Evolutionary conservation across 2,113 vertebrate species (phyloP).

Genomic region (Miniopterus natalensis): DNA sequence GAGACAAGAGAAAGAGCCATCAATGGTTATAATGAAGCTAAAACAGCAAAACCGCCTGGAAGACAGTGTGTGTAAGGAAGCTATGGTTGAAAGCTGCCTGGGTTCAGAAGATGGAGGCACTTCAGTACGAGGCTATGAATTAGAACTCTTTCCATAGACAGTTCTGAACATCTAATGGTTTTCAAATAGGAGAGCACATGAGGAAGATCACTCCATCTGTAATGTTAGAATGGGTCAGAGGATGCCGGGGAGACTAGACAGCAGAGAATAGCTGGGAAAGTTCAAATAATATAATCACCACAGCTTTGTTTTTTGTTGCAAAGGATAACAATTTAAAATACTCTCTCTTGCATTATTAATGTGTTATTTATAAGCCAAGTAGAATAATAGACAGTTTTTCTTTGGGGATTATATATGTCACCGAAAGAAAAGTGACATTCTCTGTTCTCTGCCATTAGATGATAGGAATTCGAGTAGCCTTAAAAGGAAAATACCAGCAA

Average conservation of each 20-base stretch:
- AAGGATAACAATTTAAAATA: constrained; percentile 7
- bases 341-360: constrained; percentile 32
- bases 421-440: constrained; percentile 42
- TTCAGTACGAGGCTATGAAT: neutral
- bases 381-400: constrained; percentile 30
- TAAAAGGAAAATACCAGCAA: constrained; percentile 32
- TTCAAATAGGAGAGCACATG: neutral
- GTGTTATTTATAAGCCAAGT: constrained; percentile 3
- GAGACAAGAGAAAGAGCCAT: neutral
- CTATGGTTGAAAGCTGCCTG: neutral
- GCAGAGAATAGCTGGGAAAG: neutral
- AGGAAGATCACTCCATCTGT: neutral
- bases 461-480: neutral
- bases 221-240: neutral
- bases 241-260: neutral
- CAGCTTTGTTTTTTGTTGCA: neutral
- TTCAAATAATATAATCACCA: neutral
- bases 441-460: constrained; percentile 31
- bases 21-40: neutral
- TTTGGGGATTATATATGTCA: neutral
- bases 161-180: neutral
- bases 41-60: neutral
- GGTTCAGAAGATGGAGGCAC: neutral
- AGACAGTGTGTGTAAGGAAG: no score
- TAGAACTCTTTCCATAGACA: neutral